Percentiles rank a stretch among this genome's conserved stretches.
Evolutionary conservation across 1,140 invertebrate genomes (phyloP).

Genomic region (Anastrepha ludens): DNA sequence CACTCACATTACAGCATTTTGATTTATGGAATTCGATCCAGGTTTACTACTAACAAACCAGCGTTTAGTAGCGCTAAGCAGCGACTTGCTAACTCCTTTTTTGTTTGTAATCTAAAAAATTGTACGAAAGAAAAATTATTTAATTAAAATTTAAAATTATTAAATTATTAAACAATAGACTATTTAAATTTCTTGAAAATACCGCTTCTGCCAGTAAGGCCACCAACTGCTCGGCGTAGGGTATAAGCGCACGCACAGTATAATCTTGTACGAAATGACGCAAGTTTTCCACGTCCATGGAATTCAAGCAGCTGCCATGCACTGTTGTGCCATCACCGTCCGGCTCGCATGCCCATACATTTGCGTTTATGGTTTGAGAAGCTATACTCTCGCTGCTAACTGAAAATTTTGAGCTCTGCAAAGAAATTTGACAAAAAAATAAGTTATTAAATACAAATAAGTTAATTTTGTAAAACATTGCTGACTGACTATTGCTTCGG

Average conservation of each 20-base stretch:
- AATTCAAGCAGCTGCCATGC: conserved; percentile 85
- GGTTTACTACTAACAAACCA: conserved; percentile 92
- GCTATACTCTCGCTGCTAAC: conserved; percentile 77
- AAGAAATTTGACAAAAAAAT: conserved; percentile 25
- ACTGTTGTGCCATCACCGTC: conserved; percentile 74
- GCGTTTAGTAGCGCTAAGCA: conserved; percentile 94
- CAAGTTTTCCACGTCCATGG: conserved; percentile 89
- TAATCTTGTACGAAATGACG: conserved; percentile 92
- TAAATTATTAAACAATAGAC: no score
- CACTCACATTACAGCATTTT: conserved; percentile 87
- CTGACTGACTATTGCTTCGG: conserved; percentile 66
- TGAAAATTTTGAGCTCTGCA: conserved; percentile 70
- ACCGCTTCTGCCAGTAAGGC: conserved; percentile 88
- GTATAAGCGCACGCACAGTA: conserved; percentile 88
- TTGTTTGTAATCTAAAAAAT: conserved; percentile 82
- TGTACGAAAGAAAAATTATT: conserved; percentile 17
- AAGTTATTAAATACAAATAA: not conserved
- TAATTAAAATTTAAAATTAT: not conserved
- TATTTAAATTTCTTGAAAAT: conserved; percentile 56
- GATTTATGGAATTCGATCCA: conserved; percentile 80
- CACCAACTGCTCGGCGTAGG: conserved; percentile 92
- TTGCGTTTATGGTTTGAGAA: conserved; percentile 76
- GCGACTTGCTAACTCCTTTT: conserved; percentile 92
- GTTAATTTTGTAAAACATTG: not conserved
- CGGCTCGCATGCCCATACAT: conserved; percentile 75